Conservation (phyloP, 1,140 invertebrate species). For the Eubasilissa regina region DNA sequence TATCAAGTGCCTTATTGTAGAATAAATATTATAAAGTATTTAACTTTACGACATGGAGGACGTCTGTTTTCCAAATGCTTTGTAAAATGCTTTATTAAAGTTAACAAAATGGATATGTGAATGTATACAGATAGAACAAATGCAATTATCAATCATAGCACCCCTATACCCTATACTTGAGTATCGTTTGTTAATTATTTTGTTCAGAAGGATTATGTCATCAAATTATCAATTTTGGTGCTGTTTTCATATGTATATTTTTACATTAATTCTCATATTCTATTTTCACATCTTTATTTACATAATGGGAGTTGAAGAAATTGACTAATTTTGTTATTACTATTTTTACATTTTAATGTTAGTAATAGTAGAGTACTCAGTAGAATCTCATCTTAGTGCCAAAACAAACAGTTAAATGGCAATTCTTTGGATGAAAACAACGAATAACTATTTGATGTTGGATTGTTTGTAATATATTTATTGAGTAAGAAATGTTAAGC, state of each 20-base stretch:
- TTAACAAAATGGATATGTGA: slow-evolving; percentile 36
- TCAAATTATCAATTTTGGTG: slow-evolving; percentile 46
- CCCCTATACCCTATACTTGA: slow-evolving; percentile 24
- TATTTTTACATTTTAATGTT: slow-evolving; percentile 49
- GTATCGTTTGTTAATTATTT: slow-evolving; percentile 21
- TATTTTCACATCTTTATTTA: slow-evolving; percentile 39
- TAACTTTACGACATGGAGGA: slow-evolving; percentile 19
- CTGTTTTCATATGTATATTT: slow-evolving; percentile 46
- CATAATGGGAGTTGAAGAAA: slow-evolving; percentile 12
- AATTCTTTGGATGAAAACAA: slow-evolving; percentile 28
- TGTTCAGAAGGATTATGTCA: slow-evolving; percentile 44
- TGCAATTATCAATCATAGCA: slow-evolving; percentile 14
- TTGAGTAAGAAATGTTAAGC: slow-evolving; percentile 51
- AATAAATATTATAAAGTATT: slow-evolving; percentile 21
- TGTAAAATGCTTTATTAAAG: slow-evolving; percentile 41
- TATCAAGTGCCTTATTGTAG: slow-evolving; percentile 12
- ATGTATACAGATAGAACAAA: slow-evolving; percentile 39
- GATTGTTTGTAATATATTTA: slow-evolving; percentile 55
- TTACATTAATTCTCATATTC: slow-evolving; percentile 12
- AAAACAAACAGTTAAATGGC: slow-evolving; percentile 38
- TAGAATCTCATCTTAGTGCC: slow-evolving; percentile 46
- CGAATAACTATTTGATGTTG: slow-evolving; percentile 35
- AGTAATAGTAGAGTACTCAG: slow-evolving; percentile 46
- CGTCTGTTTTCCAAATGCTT: slow-evolving; percentile 33
- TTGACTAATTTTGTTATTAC: slow-evolving; percentile 42